Conservation (phyloP, 2,888 invertebrate species). For the Blastobasis adustella region DNA sequence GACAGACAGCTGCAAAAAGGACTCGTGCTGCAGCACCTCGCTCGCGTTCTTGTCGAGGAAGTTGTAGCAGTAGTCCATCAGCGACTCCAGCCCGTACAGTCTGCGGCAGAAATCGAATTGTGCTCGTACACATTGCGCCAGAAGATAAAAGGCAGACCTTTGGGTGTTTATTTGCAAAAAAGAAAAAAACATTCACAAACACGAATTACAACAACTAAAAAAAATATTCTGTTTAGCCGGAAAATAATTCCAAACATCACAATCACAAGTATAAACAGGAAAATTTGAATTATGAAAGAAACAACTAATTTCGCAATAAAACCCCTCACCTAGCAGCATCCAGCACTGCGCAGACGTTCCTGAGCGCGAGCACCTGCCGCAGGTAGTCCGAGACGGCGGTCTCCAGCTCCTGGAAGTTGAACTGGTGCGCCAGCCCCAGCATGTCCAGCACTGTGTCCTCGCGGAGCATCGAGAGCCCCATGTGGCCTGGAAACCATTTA, state of each 20-base stretch:
- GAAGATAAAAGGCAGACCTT: too few relatives aligned
- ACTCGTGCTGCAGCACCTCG: constrained; percentile 88
- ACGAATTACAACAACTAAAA: too few relatives aligned
- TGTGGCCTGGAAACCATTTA: constrained; percentile 63
- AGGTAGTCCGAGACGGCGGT: constrained; percentile 94
- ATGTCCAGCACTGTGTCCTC: constrained; percentile 83
- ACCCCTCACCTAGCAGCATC: constrained; percentile 84
- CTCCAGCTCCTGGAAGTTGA: constrained; percentile 94
- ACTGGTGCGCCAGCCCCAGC: constrained; percentile 94
- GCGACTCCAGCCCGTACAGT: constrained; percentile 78
- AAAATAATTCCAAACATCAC: too few relatives aligned
- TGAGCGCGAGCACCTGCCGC: constrained; percentile 87
- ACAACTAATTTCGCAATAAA: neutral
- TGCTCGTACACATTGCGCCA: neutral
- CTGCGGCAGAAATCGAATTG: constrained; percentile 28
- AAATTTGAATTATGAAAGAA: neutral
- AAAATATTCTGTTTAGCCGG: too few relatives aligned
- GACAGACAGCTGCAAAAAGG: constrained; percentile 88
- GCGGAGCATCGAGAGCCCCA: constrained; percentile 78
- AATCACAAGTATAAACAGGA: too few relatives aligned
- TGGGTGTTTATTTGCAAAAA: too few relatives aligned
- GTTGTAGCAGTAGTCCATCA: constrained; percentile 87
- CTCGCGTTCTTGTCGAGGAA: constrained; percentile 93
- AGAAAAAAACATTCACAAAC: too few relatives aligned
- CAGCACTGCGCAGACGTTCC: constrained; percentile 95